Base-by-base conservation (phyloP, 2,888 invertebrate genomes). In the Chaitophorus viminalis region DNA sequence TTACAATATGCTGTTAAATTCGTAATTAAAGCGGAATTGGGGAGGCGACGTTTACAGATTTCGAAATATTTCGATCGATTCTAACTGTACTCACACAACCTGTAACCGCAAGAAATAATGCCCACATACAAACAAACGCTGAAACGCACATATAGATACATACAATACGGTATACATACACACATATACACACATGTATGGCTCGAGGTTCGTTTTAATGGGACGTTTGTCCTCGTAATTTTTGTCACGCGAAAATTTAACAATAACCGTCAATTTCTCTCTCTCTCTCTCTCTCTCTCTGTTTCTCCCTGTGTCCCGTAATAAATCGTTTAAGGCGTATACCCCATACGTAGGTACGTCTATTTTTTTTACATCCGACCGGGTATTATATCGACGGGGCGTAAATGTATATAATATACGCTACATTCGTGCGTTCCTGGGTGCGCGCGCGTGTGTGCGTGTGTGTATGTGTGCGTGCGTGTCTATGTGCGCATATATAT, bases 171-270 rank as follows among this genome's bases (percentile, higher is more conserved):
- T 11, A 21, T 6, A 60, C 3, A 60, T 6, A n/a, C 9, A 68
- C 68, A 8, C 68, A n/a, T 29, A 11, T 29, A 29, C 68, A 29
- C 68, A 29, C 29, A 21, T 6, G 8, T 1, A 68, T 25, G 52
- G 11, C 9, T 21, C 18, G 21, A 25, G 70, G 36, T 52, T n/a
- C 82, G 33, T 2, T 72, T 82, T 70, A 54, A 82, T 82, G 36
- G 54, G 54, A 74, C 74, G 36, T 72, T 72, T 82, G 72, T 54
- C 52, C 82, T 74, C 72, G 82, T 74, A 82, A 82, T 60, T 54
- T 82, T 82, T 60, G 60, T 60, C 82, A 74, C 82, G 82, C 82
- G 74, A 82, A 74, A 82, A 82, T 74, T 54, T 9, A 54, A 82
- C 82, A 72, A 82, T 81, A 60, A 54, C 74, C 25, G 74, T 82